Base-by-base conservation (phyloP, 2,797 vertebrate species). In the Sorex maritimensis region DNA sequence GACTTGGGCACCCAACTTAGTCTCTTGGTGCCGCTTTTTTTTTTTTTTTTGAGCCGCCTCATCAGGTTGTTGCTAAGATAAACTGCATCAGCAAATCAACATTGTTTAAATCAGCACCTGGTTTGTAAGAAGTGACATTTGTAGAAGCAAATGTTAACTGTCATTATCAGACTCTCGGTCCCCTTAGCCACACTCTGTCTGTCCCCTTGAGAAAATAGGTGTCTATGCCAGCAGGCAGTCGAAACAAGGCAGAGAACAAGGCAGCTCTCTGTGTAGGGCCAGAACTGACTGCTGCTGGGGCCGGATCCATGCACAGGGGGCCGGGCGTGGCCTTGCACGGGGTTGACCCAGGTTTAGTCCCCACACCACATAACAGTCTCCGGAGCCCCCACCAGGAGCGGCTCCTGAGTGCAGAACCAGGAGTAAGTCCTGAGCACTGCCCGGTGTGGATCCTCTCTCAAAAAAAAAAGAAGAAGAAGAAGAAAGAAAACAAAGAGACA, bases 241-340 rank as follows among this genome's bases (percentile, higher is more conserved):
- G 34, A 73, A 69, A 88, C 24, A 79, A 49, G 46, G 55, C 84
- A 83, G 63, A 77, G 44, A 72, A 28, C n/a, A 87, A 79, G 44
- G 78, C 10, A 58, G 58, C 46, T 83, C 38, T 84, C 41, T 41
- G 85, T 73, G 30, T 61, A 71, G 65, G 38, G 41, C 65, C 72
- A 30, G 41, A 82, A 71, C 12, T 77, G 44, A 49, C 49, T 49
- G 49, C 49, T 49, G 9, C 49, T 49, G 49, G 9, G 49, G 49
- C 49, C 9, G 13, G 49, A 49, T 5, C 49, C 49, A 49, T 2
- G 49, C 13, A 49, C 49, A 10, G 49, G 49, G 49, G 49, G 49
- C 9, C 9, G 49, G 49, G 49, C 49, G 9, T 49, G 49, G 49
- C 49, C 49, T 10, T 13, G 49, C 49, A 41, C 41, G 6, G 4